phyloP scores from a whole-genome alignment of 2,888 invertebrate genomes.

The Entomobrya proxima region DNA sequence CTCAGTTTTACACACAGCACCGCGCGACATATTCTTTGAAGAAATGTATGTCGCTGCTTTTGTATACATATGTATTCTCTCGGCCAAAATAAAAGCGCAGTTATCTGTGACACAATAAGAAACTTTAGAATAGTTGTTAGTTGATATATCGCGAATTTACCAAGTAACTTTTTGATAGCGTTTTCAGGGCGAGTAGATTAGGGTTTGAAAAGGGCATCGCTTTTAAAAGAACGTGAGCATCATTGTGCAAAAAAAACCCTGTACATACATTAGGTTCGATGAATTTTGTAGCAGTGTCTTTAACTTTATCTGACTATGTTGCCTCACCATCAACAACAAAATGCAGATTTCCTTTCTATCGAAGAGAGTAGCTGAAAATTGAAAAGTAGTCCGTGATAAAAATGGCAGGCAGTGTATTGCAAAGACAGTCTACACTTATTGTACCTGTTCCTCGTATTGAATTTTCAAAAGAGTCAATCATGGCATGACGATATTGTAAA shows the following conservation, averaged over 20 bases:
- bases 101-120: too few species aligned
- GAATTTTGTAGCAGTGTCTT: too few species aligned
- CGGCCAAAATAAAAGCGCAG: too few species aligned
- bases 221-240: conserved; percentile 12
- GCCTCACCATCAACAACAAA: too few species aligned
- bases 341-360: not conserved
- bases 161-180: not conserved
- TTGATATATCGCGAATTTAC: not conserved
- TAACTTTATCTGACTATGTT: too few species aligned
- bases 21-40: too few species aligned
- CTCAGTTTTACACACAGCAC: too few species aligned
- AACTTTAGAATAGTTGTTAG: too few species aligned
- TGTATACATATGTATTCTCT: too few species aligned
- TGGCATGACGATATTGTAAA: not conserved
- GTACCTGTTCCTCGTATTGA: too few species aligned
- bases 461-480: not conserved
- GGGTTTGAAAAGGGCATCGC: conserved; percentile 2
- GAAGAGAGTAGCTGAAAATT: not conserved
- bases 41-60: too few species aligned
- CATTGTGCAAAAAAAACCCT: not conserved
- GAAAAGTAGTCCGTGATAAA: not conserved
- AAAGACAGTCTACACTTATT: not conserved
- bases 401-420: not conserved
- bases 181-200: not conserved
- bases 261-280: too few species aligned